Conservation (phyloP, 2,888 invertebrate genomes). For the Cancer borealis region DNA sequence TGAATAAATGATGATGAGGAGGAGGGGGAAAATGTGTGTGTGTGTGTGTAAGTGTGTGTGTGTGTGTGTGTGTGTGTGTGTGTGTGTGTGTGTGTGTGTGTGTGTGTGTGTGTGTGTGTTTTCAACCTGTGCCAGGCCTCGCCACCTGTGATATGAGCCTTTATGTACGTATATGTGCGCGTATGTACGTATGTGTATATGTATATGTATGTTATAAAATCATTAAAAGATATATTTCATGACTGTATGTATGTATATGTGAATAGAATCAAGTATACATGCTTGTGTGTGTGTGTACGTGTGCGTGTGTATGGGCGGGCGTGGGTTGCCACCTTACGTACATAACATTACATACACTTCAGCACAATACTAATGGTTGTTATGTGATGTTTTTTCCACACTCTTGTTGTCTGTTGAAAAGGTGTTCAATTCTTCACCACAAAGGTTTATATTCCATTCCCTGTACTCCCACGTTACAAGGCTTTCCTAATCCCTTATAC, state of each 20-base stretch:
- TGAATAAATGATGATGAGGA: background rate
- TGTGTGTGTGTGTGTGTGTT: background rate
- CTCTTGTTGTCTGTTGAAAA: constrained; percentile 3
- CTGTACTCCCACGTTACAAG: too few relatives aligned
- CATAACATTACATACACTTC: background rate
- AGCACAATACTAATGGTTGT: constrained; percentile 1
- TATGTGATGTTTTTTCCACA: background rate
- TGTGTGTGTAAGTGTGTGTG: constrained; percentile 1
- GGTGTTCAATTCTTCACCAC: background rate
- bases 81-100: constrained; percentile 17
- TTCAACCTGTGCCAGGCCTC: background rate
- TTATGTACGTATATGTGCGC: background rate
- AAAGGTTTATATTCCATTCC: background rate
- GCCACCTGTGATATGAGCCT: constrained; percentile 3
- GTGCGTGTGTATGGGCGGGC: background rate
- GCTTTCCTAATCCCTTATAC: background rate
- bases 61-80: constrained; percentile 26
- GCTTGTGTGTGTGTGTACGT: background rate
- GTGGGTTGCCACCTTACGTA: background rate
- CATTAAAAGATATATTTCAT: too few relatives aligned
- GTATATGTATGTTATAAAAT: too few relatives aligned
- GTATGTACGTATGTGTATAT: background rate
- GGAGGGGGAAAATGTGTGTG: background rate
- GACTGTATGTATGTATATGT: background rate
- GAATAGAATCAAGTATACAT: background rate